Percentiles rank a stretch among this genome's conserved stretches.
Conservation (phyloP, 2,797 vertebrate genomes). For the Xenentodon cancila region DNA sequence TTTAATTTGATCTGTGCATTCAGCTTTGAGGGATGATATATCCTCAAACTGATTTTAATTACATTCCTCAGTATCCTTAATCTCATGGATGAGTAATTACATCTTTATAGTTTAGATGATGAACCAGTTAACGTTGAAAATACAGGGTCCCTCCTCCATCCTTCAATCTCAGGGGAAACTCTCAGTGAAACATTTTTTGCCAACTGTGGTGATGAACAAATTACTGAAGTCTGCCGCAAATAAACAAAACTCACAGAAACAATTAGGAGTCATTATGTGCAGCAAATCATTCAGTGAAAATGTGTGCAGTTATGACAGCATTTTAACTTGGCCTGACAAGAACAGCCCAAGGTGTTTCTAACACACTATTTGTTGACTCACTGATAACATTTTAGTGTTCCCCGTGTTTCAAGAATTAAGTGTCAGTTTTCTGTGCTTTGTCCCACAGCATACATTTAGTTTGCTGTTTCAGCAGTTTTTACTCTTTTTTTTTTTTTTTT, state of each 20-base stretch:
- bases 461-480: too few species aligned
- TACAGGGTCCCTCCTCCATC: neutral
- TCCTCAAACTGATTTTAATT: conserved; percentile 43
- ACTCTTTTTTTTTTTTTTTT: too few species aligned
- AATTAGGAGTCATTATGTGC: conserved; percentile 38
- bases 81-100: conserved; percentile 48
- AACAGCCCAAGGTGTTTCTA: too few species aligned
- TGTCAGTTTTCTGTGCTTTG: too few species aligned
- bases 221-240: conserved; percentile 23
- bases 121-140: conserved; percentile 24
- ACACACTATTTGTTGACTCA: too few species aligned
- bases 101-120: conserved; percentile 31
- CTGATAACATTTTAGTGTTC: too few species aligned
- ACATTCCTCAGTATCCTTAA: conserved; percentile 19
- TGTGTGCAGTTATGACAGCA: conserved; percentile 7
- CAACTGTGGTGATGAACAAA: conserved; percentile 30
- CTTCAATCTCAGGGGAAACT: conserved; percentile 1
- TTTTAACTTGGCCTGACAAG: too few species aligned
- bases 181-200: too few species aligned
- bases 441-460: too few species aligned
- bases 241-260: conserved; percentile 34
- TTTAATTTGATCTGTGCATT: conserved; percentile 38
- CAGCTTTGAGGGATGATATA: conserved; percentile 25
- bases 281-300: conserved; percentile 23
- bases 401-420: too few species aligned